Base-by-base conservation (phyloP, 2,797 vertebrate genomes). In the Crenichthys baileyi region DNA sequence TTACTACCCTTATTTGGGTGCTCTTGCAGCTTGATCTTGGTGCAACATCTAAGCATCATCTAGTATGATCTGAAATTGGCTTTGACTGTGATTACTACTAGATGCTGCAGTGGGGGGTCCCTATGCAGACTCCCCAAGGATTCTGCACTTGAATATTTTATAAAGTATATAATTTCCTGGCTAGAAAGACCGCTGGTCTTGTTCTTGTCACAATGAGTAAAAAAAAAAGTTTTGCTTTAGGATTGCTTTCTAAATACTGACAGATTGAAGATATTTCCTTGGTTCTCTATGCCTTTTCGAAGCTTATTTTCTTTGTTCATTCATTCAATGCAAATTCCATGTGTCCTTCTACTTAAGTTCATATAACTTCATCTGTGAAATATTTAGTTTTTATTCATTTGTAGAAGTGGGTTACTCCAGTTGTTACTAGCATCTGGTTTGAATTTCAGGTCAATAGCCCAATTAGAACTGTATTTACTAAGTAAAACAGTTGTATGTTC, bases 401-500 rank as follows among this genome's bases (percentile, higher is more conserved):
- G 36, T 44, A 5, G 12, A 41, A 22, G 36, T 41, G 20, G 20
- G 46, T 44, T 12, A 41, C 8, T 41, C 36, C 65, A 24, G 11
- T 44, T 13, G 20, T 44, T 68, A n/a, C 22, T 13, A n/a, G 26
- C 39, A 70, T 46, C 24, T 44, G 22, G 5, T 70, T 4, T 46
- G 67, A 58, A 12, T 26, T 11, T n/a, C n/a, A n/a, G 2, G 22
- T 70, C 41, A 67, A 65, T 7, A 41, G 36, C 24, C n/a, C 20
- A 12, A 15, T 13, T 70, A 15, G 26, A 70, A 70, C n/a, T 24
- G 41, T 70, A 44, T 22, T 68, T n/a, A 44, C 1, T 24, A 72
- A 67, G 79, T 77, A 79, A 88, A 77, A 85, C 20, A 81, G 2
- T 46, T 11, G 2, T 6, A 70, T 24, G 41, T 46, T 46, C 20